phyloP scores from a whole-genome alignment of 1,140 invertebrate species.

The Spodoptera litura region DNA sequence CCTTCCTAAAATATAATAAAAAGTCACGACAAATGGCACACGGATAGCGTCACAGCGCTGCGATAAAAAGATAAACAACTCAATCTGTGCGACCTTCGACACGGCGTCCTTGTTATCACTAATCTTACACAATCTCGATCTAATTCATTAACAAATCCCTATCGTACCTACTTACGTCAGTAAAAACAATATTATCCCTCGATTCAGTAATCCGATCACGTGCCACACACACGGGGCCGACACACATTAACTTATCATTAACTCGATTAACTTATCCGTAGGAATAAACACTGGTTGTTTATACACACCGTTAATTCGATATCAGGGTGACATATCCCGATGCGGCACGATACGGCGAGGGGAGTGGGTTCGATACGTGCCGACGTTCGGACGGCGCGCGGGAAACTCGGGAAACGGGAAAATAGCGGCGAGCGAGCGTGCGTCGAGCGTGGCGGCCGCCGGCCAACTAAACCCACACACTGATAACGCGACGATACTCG shows the following conservation, averaged over 20 bases:
- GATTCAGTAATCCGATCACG: slow-evolving; percentile 74
- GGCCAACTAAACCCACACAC: slow-evolving; percentile 70
- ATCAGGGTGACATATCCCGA: slow-evolving; percentile 66
- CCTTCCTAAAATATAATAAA: slow-evolving; percentile 36
- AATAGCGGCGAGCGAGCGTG: slow-evolving; percentile 60
- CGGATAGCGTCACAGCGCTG: slow-evolving; percentile 43
- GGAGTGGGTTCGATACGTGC: slow-evolving; percentile 49
- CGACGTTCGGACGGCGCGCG: slow-evolving; percentile 49
- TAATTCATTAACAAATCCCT: slow-evolving; percentile 63
- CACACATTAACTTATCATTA: slow-evolving; percentile 55
- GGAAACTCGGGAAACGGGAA: slow-evolving; percentile 69
- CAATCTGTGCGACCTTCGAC: slow-evolving; percentile 66
- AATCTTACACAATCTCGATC: slow-evolving; percentile 55
- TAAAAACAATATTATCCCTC: slow-evolving; percentile 72
- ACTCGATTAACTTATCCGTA: slow-evolving; percentile 68
- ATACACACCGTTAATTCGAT: slow-evolving; percentile 65
- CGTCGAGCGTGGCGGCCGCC: slow-evolving; percentile 61
- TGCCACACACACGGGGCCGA: slow-evolving; percentile 62
- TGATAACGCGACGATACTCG: slow-evolving; percentile 74
- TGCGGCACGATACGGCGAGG: slow-evolving; percentile 46
- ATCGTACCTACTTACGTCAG: slow-evolving; percentile 70
- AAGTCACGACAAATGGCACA: slow-evolving; percentile 19
- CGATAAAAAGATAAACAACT: slow-evolving; percentile 69
- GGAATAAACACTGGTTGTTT: slow-evolving; percentile 57
- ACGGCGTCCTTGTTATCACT: slow-evolving; percentile 51